A percentile compares a stretch with the other conserved stretches of the same genome.
Conservation (phyloP, 2,888 invertebrate species). For the Apotomis capreana region DNA sequence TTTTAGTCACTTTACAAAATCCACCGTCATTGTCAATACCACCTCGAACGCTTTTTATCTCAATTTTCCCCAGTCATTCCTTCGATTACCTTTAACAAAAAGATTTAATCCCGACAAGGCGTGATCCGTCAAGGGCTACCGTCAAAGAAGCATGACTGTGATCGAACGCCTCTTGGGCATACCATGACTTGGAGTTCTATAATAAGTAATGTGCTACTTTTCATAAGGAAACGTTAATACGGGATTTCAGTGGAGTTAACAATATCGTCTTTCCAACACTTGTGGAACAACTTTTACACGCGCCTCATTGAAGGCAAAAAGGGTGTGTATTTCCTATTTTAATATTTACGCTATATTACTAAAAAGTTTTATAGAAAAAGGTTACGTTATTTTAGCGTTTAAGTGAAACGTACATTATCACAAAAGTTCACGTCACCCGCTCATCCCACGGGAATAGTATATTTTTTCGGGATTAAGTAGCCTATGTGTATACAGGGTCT, state of each 20-base stretch:
- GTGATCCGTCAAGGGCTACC: conserved; percentile 33
- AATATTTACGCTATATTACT: too few species aligned
- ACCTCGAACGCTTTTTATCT: background rate
- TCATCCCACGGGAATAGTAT: too few species aligned
- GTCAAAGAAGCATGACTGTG: conserved; percentile 53
- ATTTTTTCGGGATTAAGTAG: too few species aligned
- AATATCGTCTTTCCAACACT: too few species aligned
- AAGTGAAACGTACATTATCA: too few species aligned
- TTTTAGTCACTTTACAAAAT: background rate
- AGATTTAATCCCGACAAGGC: conserved; percentile 63
- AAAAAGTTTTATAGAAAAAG: too few species aligned
- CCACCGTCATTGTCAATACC: conserved; percentile 1
- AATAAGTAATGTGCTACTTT: conserved; percentile 43
- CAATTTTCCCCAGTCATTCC: conserved; percentile 56
- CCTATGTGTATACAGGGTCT: too few species aligned
- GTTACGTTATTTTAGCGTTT: too few species aligned
- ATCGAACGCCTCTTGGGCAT: conserved; percentile 67
- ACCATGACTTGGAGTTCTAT: conserved; percentile 43
- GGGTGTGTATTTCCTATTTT: too few species aligned
- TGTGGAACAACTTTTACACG: too few species aligned
- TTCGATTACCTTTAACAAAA: conserved; percentile 60
- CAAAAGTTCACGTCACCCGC: too few species aligned
- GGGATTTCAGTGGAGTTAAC: background rate
- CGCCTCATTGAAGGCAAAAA: too few species aligned
- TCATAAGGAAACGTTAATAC: background rate